phyloP scores from a whole-genome alignment of 1,140 invertebrate genomes.

The Gryllus bimaculatus region DNA sequence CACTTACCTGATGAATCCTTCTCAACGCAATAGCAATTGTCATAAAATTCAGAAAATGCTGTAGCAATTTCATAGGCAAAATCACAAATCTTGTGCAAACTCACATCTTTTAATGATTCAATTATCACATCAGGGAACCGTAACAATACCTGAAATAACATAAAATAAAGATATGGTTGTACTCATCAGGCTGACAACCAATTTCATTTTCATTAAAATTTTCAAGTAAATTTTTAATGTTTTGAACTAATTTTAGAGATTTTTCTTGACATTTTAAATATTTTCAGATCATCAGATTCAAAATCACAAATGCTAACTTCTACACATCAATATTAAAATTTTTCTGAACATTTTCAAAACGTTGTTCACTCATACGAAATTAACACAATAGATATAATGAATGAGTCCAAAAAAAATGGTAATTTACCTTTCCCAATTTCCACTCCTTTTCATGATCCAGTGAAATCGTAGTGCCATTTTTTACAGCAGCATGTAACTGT shows the following conservation, averaged over 20 bases:
- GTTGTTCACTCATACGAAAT: no score
- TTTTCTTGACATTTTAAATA: no score
- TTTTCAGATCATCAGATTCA: no score
- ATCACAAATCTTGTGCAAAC: constrained; percentile 85
- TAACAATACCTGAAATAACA: constrained; percentile 43
- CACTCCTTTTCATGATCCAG: constrained; percentile 88
- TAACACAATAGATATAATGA: constrained; percentile 47
- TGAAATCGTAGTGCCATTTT: constrained; percentile 46
- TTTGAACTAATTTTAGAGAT: no score
- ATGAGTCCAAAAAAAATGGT: constrained; percentile 30
- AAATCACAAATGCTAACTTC: no score
- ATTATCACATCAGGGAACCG: constrained; percentile 83
- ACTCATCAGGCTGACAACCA: not conserved
- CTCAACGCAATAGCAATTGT: constrained; percentile 94
- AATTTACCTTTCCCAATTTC: constrained; percentile 76
- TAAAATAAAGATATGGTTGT: not conserved
- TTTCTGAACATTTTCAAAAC: not conserved
- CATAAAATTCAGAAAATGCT: constrained; percentile 94
- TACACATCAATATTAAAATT: not conserved
- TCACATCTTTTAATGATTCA: constrained; percentile 75
- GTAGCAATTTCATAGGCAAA: constrained; percentile 92
- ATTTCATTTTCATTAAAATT: constrained; percentile 10
- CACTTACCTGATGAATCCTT: constrained; percentile 57
- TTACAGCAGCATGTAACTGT: constrained; percentile 46
- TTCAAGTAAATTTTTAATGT: not conserved